phyloP scores from a whole-genome alignment of 2,113 vertebrate species.

The Campylomormyrus tamandua region DNA sequence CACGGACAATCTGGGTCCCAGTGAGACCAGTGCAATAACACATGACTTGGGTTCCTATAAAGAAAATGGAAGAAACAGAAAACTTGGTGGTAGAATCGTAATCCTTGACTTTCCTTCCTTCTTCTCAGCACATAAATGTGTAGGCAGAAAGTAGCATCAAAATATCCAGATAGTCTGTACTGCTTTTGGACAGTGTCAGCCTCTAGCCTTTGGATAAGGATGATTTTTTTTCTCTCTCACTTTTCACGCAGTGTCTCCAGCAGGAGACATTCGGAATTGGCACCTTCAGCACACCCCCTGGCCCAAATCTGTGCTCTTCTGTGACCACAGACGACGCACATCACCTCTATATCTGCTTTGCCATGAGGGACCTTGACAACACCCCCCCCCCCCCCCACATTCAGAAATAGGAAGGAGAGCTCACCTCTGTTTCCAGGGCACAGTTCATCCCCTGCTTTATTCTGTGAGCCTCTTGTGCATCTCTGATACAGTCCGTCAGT shows the following conservation, averaged over 20 bases:
- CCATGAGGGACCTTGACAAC: background rate
- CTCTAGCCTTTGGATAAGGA: background rate
- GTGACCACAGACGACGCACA: background rate
- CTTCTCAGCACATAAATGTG: background rate
- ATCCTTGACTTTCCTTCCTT: background rate
- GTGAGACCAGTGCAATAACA: background rate
- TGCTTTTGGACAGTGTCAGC: background rate
- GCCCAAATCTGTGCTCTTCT: background rate
- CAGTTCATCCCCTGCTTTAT: background rate
- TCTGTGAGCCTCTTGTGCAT: background rate
- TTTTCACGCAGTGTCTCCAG: background rate
- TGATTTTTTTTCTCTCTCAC: background rate
- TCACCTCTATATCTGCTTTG: background rate
- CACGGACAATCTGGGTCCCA: background rate
- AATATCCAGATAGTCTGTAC: background rate
- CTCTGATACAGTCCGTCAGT: background rate
- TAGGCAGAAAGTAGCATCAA: background rate
- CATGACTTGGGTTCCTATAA: background rate
- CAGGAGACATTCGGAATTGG: background rate
- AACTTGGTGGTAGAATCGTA: background rate
- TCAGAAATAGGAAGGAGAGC: background rate
- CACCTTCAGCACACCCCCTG: background rate
- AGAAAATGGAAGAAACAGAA: background rate
- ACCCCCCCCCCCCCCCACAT: background rate
- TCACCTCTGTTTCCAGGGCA: background rate